These are phyloP conservation scores for Brachionus calyciflorus DNA, from an alignment of 1,140 invertebrate genomes.

Conservation along the genomic window DNA sequence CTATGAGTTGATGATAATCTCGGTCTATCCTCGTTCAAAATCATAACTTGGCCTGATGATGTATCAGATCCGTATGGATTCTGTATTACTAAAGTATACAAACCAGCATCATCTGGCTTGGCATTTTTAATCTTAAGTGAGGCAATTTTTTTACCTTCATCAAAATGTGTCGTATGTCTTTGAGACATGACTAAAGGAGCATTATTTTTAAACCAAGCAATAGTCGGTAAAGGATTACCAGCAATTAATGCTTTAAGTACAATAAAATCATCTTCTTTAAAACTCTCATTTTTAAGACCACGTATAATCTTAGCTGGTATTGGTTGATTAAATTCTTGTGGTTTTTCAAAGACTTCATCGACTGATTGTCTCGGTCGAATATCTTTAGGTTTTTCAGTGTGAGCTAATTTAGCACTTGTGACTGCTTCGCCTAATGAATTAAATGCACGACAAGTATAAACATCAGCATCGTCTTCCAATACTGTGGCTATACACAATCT, in stretches of 20 bases:
- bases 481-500: conserved; percentile 80
- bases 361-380: background rate
- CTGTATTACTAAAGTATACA: conserved; percentile 72
- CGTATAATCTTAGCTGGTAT: conserved; percentile 1
- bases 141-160: conserved; percentile 13
- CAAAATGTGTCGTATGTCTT: conserved; percentile 31
- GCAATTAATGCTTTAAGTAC: conserved; percentile 12
- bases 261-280: conserved; percentile 39
- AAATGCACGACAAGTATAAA: conserved; percentile 85
- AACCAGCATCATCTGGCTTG: conserved; percentile 70
- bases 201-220: conserved; percentile 42
- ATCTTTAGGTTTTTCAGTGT: background rate
- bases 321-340: background rate
- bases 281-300: background rate
- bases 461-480: conserved; percentile 78
- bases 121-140: conserved; percentile 67
- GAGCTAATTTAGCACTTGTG: conserved; percentile 75
- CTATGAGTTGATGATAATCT: background rate
- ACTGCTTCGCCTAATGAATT: conserved; percentile 84
- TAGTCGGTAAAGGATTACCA: conserved; percentile 13
- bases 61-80: conserved; percentile 70
- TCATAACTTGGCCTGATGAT: conserved; percentile 68
- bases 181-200: conserved; percentile 9
- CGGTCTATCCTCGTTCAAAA: background rate
- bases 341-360: background rate